These are phyloP conservation scores for Poeciliopsis turneri DNA, from an alignment of 2,797 vertebrate genomes.

Conservation along the genomic window DNA sequence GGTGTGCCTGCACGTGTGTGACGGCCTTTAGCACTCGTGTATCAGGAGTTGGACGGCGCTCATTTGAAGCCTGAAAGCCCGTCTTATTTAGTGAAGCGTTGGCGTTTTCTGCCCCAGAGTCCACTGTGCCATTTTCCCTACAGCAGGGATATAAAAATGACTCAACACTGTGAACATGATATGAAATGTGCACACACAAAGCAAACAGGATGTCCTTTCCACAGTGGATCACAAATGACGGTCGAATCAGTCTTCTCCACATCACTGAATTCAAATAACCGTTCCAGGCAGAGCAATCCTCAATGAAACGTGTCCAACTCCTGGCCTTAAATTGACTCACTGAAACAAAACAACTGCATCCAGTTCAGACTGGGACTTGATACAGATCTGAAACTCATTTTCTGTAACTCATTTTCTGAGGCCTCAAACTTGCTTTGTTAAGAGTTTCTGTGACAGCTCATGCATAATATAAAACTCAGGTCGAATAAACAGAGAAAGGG, in stretches of 20 bases:
- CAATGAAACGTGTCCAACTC: slow-evolving; percentile 12
- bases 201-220: slow-evolving; percentile 58
- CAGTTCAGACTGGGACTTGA: slow-evolving; percentile 13
- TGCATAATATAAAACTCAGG: slow-evolving; percentile 11
- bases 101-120: slow-evolving; percentile 25
- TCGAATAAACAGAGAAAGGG: slow-evolving; percentile 15
- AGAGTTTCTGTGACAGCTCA: slow-evolving; percentile 15
- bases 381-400: slow-evolving; percentile 11
- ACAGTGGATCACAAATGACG: slow-evolving; percentile 37
- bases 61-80: slow-evolving; percentile 31
- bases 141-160: slow-evolving; percentile 50
- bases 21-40: slow-evolving; percentile 40
- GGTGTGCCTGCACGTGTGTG: slow-evolving; percentile 50
- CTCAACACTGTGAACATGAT: slow-evolving; percentile 12
- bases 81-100: slow-evolving; percentile 49
- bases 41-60: slow-evolving; percentile 34
- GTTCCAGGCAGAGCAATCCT: background rate
- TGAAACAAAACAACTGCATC: slow-evolving; percentile 21
- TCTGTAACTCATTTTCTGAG: slow-evolving; percentile 1
- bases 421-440: slow-evolving; percentile 7
- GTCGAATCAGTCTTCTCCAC: slow-evolving; percentile 29
- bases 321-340: slow-evolving; percentile 24
- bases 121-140: slow-evolving; percentile 54
- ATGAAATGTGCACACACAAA: slow-evolving; percentile 10
- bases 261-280: slow-evolving; percentile 25